phyloP scores from a whole-genome alignment of 2,113 vertebrate genomes.

The Pseudorhombus dupliciocellatus region DNA sequence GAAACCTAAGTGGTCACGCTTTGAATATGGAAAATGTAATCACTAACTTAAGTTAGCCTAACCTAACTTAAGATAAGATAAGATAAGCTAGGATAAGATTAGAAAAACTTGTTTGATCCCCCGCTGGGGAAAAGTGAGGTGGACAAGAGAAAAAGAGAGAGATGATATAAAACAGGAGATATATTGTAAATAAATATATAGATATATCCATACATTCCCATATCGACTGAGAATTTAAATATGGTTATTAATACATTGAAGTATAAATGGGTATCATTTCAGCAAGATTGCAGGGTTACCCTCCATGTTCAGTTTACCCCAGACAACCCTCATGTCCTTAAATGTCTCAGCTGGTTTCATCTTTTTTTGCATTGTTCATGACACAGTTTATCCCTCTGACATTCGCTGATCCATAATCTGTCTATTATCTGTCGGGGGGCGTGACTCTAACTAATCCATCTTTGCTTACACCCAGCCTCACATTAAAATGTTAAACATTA shows the following conservation, averaged over 20 bases:
- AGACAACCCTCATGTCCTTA: background rate
- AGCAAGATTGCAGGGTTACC: too few relatives aligned
- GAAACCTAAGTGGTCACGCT: constrained; percentile 3
- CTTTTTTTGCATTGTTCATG: background rate
- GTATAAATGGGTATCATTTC: too few relatives aligned
- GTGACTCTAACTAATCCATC: constrained; percentile 1
- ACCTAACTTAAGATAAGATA: background rate
- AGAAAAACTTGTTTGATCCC: background rate
- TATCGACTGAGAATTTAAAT: too few relatives aligned
- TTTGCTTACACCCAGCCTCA: background rate
- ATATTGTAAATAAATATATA: too few relatives aligned
- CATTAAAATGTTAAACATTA: constrained; percentile 19
- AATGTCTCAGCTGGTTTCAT: background rate
- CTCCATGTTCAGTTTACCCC: background rate
- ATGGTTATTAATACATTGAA: too few relatives aligned
- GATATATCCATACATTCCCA: too few relatives aligned
- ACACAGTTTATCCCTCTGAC: background rate
- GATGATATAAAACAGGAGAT: too few relatives aligned
- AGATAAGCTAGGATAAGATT: too few relatives aligned
- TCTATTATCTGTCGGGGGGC: constrained; percentile 25
- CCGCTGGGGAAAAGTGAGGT: too few relatives aligned
- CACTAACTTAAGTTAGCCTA: background rate
- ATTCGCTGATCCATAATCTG: constrained; percentile 32
- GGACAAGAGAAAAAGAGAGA: background rate
- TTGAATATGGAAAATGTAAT: background rate